phyloP scores from a whole-genome alignment of 2,113 vertebrate genomes.

The Anser brachyrhynchus region DNA sequence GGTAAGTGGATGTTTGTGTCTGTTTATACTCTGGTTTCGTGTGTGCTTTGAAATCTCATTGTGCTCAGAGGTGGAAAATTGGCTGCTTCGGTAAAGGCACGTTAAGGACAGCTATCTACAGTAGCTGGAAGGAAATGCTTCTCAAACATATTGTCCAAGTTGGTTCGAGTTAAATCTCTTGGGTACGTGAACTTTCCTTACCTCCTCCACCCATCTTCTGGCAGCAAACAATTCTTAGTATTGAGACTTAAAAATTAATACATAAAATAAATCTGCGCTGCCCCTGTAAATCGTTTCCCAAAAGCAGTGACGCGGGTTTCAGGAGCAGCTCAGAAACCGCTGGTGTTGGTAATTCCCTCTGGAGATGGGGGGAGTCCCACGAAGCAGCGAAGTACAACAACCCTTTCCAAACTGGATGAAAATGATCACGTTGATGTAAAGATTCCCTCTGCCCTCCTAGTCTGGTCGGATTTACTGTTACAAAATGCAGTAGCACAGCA shows the following conservation, averaged over 20 bases:
- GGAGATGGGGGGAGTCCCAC: background rate
- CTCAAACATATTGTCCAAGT: conserved; percentile 56
- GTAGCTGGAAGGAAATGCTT: conserved; percentile 72
- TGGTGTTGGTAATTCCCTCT: background rate
- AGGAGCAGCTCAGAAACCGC: background rate
- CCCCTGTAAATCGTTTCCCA: background rate
- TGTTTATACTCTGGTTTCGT: conserved; percentile 44
- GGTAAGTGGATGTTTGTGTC: conserved; percentile 59
- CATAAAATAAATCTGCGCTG: background rate
- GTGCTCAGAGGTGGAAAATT: conserved; percentile 60
- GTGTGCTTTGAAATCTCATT: conserved; percentile 63
- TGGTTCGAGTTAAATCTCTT: conserved; percentile 39
- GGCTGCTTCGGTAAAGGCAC: conserved; percentile 53
- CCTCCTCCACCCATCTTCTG: conserved; percentile 63
- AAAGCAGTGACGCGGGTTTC: background rate
- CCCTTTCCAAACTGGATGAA: background rate
- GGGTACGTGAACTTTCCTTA: conserved; percentile 56
- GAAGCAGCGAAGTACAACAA: background rate
- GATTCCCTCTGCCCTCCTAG: background rate
- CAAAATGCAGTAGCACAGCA: background rate
- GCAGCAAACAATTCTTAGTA: background rate
- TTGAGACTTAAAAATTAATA: conserved; percentile 10
- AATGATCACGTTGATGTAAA: background rate
- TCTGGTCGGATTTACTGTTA: conserved; percentile 13
- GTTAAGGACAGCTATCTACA: conserved; percentile 56